Conservation (phyloP, 2,113 vertebrate genomes). For the Antechinus flavipes region DNA sequence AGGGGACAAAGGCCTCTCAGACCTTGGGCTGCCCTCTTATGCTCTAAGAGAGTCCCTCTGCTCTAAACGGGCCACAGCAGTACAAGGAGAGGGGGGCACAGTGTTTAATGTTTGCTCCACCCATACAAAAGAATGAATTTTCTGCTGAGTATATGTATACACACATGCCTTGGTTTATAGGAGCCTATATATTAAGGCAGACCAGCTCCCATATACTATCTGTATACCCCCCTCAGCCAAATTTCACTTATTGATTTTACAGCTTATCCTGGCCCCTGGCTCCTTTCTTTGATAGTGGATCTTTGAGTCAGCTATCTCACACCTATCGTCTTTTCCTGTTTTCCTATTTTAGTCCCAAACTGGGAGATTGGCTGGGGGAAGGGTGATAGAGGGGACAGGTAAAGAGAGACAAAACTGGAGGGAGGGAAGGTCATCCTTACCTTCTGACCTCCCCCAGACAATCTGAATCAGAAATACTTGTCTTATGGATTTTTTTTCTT, state of each 20-base stretch:
- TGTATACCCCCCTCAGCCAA: not conserved
- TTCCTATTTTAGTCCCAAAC: accelerated
- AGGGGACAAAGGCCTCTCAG: conserved; percentile 34
- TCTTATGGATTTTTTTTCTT: not conserved
- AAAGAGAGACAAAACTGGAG: not conserved
- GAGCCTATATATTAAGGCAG: not conserved
- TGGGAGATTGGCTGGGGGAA: accelerated
- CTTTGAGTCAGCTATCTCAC: not conserved
- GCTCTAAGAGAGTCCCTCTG: conserved; percentile 9
- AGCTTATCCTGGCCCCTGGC: not conserved
- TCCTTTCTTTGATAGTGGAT: not conserved
- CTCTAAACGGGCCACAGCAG: conserved; percentile 49
- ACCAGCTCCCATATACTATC: not conserved
- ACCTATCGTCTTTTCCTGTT: accelerated
- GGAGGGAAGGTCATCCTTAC: not conserved
- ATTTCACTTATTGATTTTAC: not conserved
- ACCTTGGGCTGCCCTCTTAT: conserved; percentile 51
- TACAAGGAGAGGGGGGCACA: not conserved
- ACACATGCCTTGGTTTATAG: not conserved
- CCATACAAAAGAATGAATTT: not conserved
- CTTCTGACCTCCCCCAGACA: not conserved
- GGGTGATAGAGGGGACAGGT: not conserved
- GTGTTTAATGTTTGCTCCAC: not conserved
- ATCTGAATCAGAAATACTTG: not conserved
- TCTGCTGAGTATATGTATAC: conserved; percentile 22